Evolutionary conservation across 2,113 vertebrate genomes (phyloP), one percentile per base, ranked within the genome.

Genomic region (Poeciliopsis occidentalis): DNA sequence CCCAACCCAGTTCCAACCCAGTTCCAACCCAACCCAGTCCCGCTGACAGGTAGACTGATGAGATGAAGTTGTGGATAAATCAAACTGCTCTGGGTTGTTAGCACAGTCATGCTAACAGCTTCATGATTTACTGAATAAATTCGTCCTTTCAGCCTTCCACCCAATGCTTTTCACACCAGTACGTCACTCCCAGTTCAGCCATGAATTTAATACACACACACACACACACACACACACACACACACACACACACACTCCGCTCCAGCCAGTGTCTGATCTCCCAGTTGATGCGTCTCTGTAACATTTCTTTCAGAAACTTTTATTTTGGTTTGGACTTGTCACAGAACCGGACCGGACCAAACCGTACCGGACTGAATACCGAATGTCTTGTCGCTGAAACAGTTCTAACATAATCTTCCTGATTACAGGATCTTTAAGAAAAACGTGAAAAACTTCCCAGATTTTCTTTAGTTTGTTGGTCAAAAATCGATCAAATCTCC

Each of bases 231-330:
- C 63, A 62, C 60, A 19, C 27, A 27, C 27, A 27, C 27, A 27
- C 27, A 27, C 27, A 64, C 72, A 67, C 39, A 57, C 19, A 65
- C 63, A 62, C 60, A 19, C 27, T 15, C 30, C 6, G 22, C 57
- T 64, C 69, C 60, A 62, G 31, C 7, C 64, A 27, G 31, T 32
- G 29, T 74, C 37, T 29, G 27, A 70, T 65, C 69, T 70, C 61
- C 70, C 22, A 47, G 74, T 82, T 84, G 72, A 85, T 73, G 82
- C 76, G 32, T 71, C 71, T 15, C 32, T 5, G 81, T 3, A 69
- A 91, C 68, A 86, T 89, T 89, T 84, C 81, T 84, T 80, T 72
- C 84, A 73, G 81, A 89, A 71, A 64, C 32, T 82, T 91, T 82
- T 64, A 76, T 84, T 87, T 79, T 80, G 71, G 75, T 61, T 80